Percentiles rank a stretch among this genome's conserved stretches.
Evolutionary conservation across 2,888 invertebrate species (phyloP).

Genomic region (Reticulitermes lucifugus): DNA sequence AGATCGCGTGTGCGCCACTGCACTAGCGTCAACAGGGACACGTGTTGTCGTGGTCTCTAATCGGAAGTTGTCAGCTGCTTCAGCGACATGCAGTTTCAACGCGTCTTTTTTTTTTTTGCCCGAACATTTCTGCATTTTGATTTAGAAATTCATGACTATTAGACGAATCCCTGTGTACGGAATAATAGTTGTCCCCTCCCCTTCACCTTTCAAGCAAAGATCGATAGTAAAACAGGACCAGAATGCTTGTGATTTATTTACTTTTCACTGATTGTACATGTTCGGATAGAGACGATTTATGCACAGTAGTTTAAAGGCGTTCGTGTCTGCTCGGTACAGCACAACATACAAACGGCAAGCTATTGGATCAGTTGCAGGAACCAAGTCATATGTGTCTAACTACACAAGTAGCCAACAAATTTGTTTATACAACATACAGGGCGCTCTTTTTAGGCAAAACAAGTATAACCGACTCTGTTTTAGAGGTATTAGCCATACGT

Average conservation of each 20-base stretch:
- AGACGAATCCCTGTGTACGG: background rate
- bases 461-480: too few species aligned
- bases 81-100: background rate
- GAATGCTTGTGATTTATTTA: background rate
- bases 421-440: too few species aligned
- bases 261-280: background rate
- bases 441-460: too few species aligned
- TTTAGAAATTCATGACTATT: background rate
- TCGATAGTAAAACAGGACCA: background rate
- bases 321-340: too few species aligned
- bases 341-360: too few species aligned
- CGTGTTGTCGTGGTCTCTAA: slow-evolving; percentile 17
- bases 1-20: background rate
- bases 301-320: too few species aligned
- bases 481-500: too few species aligned
- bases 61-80: slow-evolving; percentile 8
- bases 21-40: background rate
- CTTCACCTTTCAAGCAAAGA: background rate
- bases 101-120: background rate
- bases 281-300: too few species aligned
- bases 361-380: too few species aligned
- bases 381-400: too few species aligned
- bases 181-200: background rate
- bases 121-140: background rate
- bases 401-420: too few species aligned